These are phyloP conservation scores for Rhynchonycteris naso DNA, from an alignment of 2,797 vertebrate species.

Conservation along the genomic window DNA sequence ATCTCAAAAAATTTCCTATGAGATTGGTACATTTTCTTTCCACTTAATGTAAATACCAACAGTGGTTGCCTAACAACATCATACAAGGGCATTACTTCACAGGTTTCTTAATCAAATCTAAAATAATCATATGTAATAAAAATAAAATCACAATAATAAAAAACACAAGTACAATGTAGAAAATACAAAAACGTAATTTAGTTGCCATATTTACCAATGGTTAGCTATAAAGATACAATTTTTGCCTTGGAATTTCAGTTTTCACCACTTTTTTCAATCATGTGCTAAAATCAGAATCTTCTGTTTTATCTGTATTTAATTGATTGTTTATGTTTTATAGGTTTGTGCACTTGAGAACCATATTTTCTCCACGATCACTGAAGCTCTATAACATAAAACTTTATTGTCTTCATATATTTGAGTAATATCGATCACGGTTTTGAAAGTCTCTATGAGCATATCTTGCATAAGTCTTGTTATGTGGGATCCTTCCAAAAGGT, in stretches of 20 bases:
- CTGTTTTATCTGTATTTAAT: not conserved
- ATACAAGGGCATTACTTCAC: not conserved
- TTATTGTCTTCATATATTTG: constrained; percentile 89
- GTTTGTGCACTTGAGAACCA: not conserved
- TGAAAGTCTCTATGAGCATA: constrained; percentile 92
- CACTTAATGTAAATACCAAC: not conserved
- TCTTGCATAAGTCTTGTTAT: constrained; percentile 90
- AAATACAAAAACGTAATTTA: constrained; percentile 67
- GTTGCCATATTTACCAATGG: constrained; percentile 54
- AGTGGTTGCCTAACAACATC: not conserved
- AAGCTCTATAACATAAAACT: not conserved
- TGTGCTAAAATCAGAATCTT: constrained; percentile 11
- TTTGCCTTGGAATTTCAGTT: constrained; percentile 35
- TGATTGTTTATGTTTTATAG: not conserved
- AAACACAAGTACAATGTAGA: constrained; percentile 11
- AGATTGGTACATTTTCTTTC: not conserved
- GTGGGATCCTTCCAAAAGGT: constrained; percentile 97
- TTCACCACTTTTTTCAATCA: constrained; percentile 47
- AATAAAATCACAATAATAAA: constrained; percentile 48
- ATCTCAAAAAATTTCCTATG: not conserved
- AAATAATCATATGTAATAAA: constrained; percentile 54
- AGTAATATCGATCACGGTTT: constrained; percentile 92
- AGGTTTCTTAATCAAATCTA: constrained; percentile 34
- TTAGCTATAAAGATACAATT: constrained; percentile 36
- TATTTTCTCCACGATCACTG: not conserved